Evolutionary conservation across 2,113 vertebrate species (phyloP).

Genomic region (Oryzias melastigma): DNA sequence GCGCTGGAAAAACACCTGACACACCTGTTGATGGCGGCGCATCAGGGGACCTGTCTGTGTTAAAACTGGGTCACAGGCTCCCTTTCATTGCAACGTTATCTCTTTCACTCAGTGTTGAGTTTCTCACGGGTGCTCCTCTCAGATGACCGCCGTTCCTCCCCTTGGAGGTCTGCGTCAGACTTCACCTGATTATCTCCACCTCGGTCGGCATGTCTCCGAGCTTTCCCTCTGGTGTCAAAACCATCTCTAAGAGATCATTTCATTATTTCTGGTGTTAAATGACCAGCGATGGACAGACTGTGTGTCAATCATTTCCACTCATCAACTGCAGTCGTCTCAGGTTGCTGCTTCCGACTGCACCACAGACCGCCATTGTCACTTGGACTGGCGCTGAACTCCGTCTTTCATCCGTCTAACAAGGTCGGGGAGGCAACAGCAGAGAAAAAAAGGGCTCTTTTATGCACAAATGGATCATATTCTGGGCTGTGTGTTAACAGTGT

Average conservation of each 20-base stretch:
- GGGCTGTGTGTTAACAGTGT: constrained; percentile 25
- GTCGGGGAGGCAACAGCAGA: constrained; percentile 28
- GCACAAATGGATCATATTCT: constrained; percentile 29
- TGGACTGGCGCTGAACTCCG: constrained; percentile 46
- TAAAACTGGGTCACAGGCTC: constrained; percentile 49
- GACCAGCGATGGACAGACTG: too few species aligned
- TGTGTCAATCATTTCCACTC: constrained; percentile 8
- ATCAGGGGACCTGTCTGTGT: constrained; percentile 19
- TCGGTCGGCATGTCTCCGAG: not conserved
- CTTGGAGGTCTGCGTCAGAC: constrained; percentile 20
- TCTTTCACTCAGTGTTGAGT: constrained; percentile 39
- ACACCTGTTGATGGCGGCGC: constrained; percentile 14
- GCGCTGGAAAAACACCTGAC: constrained; percentile 6
- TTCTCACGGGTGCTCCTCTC: constrained; percentile 54
- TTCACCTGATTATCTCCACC: constrained; percentile 19
- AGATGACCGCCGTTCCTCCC: constrained; percentile 39
- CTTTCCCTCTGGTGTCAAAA: not conserved
- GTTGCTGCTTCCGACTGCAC: not conserved
- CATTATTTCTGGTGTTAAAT: not conserved
- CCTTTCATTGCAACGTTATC: constrained; percentile 51
- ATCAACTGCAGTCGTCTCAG: constrained; percentile 20
- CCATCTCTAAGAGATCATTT: not conserved
- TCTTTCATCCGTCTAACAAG: constrained; percentile 42
- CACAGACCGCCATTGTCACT: constrained; percentile 56
- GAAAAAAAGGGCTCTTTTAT: constrained; percentile 16